Base-by-base conservation (phyloP, 2,113 vertebrate species). In the Acanthochromis polyacanthus region DNA sequence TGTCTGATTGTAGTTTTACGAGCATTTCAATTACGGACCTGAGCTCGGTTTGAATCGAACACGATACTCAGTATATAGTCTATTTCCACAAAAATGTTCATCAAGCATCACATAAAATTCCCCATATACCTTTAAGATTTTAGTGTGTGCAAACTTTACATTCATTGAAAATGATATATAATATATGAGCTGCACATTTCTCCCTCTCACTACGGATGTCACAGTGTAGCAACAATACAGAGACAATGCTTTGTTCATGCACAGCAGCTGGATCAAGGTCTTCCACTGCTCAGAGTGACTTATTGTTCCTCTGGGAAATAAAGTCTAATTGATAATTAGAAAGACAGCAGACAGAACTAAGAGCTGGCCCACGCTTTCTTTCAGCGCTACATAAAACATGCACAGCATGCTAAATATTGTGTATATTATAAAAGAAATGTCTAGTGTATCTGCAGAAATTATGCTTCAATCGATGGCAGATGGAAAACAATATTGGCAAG, bases 281-380 rank as follows among this genome's bases (percentile, higher is more conserved):
- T 71, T 78, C 56, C 60, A 69, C 68, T 72, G 50, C 80, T 85
- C 75, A 82, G 63, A 71, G 74, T 77, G 86, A 88, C 73, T 88
- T 90, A 90, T 81, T 77, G 81, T 84, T 66, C 89, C 76, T 73
- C 53, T 36, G 90, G 84, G 88, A 94, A 89, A 92, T 92, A 79
- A 84, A 83, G 64, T 80, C 83, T 88, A 89, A 92, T 91, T 90
- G 89, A 92, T 94, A 90, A 92, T 91, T 91, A 90, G 81, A 87
- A 67, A 84, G 81, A 81, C 83, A 89, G 89, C 83, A 82, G 74
- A 78, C 3, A 62, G 60, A 79, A 63, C 71, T 22, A 68, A 66
- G 65, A 88, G 68, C 69, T 30, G n/a, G 73, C 89, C 72, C 70
- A 77, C 72, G 75, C 76, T 51, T 55, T 74, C 73, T 82, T 86